A percentile compares a stretch with the other conserved stretches of the same genome.
Evolutionary conservation across 2,113 vertebrate species (phyloP).

Genomic region (Heptranchias perlo): DNA sequence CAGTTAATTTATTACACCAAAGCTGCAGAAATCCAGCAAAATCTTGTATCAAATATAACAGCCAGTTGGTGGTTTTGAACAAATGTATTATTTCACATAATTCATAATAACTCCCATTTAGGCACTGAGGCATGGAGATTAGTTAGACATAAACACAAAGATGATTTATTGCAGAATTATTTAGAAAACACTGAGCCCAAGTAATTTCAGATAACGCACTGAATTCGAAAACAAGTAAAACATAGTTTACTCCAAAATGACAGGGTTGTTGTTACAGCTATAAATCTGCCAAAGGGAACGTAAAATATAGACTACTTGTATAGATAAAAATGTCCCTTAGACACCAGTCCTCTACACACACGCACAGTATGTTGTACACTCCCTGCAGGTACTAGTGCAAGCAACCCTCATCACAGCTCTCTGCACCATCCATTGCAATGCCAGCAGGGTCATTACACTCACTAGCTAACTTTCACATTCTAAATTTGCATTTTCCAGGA

Average conservation of each 20-base stretch:
- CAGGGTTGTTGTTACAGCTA: not conserved
- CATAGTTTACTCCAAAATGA: not conserved
- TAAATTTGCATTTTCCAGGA: too few species aligned
- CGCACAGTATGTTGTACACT: not conserved
- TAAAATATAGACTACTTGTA: too few species aligned
- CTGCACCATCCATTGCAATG: too few species aligned
- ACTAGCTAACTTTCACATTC: too few species aligned
- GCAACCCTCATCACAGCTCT: too few species aligned
- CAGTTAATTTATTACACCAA: too few species aligned
- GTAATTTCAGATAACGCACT: not conserved
- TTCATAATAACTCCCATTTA: not conserved
- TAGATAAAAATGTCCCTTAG: too few species aligned
- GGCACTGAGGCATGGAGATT: not conserved
- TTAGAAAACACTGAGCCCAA: not conserved
- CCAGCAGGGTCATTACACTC: too few species aligned
- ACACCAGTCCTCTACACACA: too few species aligned
- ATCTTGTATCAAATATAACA: too few species aligned
- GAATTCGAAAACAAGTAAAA: not conserved
- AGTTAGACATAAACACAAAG: not conserved
- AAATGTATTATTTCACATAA: not conserved
- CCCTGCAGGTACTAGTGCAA: not conserved
- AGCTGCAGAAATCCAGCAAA: too few species aligned
- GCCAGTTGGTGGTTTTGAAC: too few species aligned
- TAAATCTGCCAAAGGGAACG: not conserved
- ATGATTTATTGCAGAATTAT: not conserved